A percentile compares a stretch with the other conserved stretches of the same genome.
Conservation (phyloP, 2,797 vertebrate species). For the Poecile montanus region DNA sequence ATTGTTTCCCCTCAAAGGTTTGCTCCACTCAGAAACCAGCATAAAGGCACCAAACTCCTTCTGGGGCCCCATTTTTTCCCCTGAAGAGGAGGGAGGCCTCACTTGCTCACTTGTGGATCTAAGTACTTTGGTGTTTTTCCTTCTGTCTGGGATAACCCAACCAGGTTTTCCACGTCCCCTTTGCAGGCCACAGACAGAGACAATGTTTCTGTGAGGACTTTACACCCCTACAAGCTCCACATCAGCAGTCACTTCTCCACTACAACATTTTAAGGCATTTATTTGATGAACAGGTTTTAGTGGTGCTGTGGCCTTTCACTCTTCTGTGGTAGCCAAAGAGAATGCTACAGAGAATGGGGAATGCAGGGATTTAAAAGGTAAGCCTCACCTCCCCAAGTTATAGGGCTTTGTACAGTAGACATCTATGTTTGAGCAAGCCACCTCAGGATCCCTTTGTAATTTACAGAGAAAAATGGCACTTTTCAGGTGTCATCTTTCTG, state of each 20-base stretch:
- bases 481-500: neutral
- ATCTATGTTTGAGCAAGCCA: neutral
- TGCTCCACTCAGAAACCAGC: conserved; percentile 20
- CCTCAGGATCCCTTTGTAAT: neutral
- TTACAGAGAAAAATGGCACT: neutral
- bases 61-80: neutral
- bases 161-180: neutral
- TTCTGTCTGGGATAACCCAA: neutral
- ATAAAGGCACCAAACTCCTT: conserved; percentile 29
- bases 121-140: neutral
- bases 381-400: neutral
- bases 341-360: neutral
- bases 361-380: neutral
- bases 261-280: neutral
- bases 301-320: neutral
- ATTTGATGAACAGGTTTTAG: neutral
- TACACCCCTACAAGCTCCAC: neutral
- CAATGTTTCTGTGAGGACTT: neutral
- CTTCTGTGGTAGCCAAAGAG: neutral
- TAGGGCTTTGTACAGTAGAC: neutral
- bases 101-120: neutral
- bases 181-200: neutral
- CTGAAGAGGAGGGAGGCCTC: neutral
- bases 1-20: conserved; percentile 54
- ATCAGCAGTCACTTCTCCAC: neutral